Base-by-base conservation (phyloP, 1,140 invertebrate genomes). In the Lanistes nyassanus region DNA sequence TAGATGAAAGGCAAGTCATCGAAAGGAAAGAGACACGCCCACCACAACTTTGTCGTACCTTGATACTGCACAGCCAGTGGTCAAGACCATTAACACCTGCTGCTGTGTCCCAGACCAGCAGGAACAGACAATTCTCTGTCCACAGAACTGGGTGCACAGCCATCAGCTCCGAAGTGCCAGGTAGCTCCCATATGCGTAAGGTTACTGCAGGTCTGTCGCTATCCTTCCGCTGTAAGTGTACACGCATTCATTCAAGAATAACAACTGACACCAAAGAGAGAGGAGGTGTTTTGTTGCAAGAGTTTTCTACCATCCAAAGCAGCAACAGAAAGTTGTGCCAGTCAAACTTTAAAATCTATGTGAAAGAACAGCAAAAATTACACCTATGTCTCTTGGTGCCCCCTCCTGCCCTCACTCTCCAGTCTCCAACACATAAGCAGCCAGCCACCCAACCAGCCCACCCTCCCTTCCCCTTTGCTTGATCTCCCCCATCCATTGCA, bases 171-270 rank as follows among this genome's bases (percentile, higher is more conserved):
- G 79, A 75, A 31, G 80, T 74, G 5, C 85, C 83, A 0, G 84
- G 76, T 67, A 85, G 71, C 65, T 87, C 86, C 86, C 86, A 87
- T 2, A 85, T 74, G 64, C 76, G 75, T 26, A 87, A 78, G 13
- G 73, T 77, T 7, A 85, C 34, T n/a, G 80, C 75, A 70, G 77
- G 69, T 42, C 69, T 39, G 67, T 70, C 39, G 53, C 70, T 53
- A 42, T 80, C 53, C 21, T 65, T 39, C 62, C 76, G 56, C 75
- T 75, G 71, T 66, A n/a, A 21, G 56, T 64, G 37, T 53, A 36
- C 37, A 77, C 21, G 23, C 65, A n/a, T 55, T n/a, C 9, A 11
- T 21, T 42, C 56, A 11, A 60, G 56, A 26, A 60, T 31, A 60
- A 60, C 11, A 26, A 0, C 11, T 31, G 56, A 60, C 2, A 31